Evolutionary conservation across 2,113 vertebrate species (phyloP).

Genomic region (Lichenostomus cassidix): DNA sequence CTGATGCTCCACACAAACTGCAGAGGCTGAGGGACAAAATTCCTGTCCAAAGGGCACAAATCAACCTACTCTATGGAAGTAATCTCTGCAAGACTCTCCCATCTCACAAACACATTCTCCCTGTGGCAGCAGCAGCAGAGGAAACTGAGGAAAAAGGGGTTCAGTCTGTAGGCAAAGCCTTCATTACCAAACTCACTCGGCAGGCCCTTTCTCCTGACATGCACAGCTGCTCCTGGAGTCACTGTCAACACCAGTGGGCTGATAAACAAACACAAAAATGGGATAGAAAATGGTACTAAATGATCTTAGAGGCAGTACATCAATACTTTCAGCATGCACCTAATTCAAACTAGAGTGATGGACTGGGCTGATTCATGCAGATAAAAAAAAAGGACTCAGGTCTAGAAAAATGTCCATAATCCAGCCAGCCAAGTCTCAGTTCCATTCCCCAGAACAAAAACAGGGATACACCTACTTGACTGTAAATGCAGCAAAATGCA

Average conservation of each 20-base stretch:
- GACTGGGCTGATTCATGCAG: conserved; percentile 36
- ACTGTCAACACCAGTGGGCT: conserved; percentile 15
- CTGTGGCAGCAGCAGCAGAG: neutral
- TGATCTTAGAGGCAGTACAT: neutral
- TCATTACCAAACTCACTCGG: neutral
- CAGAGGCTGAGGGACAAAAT: neutral
- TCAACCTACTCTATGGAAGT: accelerated
- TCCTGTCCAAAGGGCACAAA: neutral
- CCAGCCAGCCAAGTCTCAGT: neutral
- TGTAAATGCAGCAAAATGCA: conserved; percentile 5
- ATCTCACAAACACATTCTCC: neutral
- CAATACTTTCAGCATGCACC: neutral
- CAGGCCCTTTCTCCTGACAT: neutral
- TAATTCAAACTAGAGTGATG: neutral
- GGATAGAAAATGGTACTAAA: conserved; percentile 2
- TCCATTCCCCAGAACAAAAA: neutral
- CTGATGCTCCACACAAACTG: neutral
- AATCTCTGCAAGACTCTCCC: neutral
- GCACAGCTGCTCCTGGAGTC: conserved; percentile 13
- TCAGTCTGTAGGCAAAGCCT: neutral
- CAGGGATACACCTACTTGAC: neutral
- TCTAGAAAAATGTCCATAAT: conserved; percentile 21
- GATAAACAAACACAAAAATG: conserved; percentile 33
- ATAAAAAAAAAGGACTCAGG: neutral
- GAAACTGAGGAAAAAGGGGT: neutral